A percentile compares a stretch with the other conserved stretches of the same genome.
Conservation (phyloP, 2,888 invertebrate genomes). For the Xestobium rufovillosum region DNA sequence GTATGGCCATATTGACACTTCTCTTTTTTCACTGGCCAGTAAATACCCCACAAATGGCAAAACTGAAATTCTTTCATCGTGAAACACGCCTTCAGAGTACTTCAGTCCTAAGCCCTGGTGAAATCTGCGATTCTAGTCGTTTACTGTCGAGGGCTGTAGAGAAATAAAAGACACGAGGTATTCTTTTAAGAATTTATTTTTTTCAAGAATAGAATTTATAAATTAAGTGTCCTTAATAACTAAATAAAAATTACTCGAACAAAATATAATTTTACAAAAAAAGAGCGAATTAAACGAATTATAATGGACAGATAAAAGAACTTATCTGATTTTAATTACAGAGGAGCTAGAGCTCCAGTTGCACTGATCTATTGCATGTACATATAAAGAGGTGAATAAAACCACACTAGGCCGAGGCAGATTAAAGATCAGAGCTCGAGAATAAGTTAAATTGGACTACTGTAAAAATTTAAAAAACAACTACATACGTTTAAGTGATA, state of each 20-base stretch:
- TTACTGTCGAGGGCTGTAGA: no score
- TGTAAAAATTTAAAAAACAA: conserved; percentile 34
- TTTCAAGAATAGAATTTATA: conserved; percentile 39
- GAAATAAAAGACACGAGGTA: conserved; percentile 29
- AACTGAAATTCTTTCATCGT: no score
- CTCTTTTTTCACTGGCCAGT: no score
- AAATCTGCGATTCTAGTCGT: no score
- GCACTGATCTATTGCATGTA: conserved; percentile 35
- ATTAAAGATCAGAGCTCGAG: conserved; percentile 26
- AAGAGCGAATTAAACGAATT: conserved; percentile 25
- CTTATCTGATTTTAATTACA: conserved; percentile 17
- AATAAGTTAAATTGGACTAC: conserved; percentile 23
- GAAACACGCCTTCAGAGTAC: no score
- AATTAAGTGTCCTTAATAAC: conserved; percentile 37
- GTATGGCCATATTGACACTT: no score
- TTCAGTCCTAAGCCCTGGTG: no score
- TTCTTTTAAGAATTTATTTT: conserved; percentile 36
- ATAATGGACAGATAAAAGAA: conserved; percentile 32
- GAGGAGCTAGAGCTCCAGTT: conserved; percentile 24
- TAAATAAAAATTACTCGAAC: conserved; percentile 32
- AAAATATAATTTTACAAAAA: conserved; percentile 19
- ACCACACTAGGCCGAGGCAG: conserved; percentile 34
- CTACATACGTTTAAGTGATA: conserved; percentile 28
- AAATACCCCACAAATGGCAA: no score
- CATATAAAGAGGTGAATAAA: conserved; percentile 31